Evolutionary conservation across 2,888 invertebrate species (phyloP).

Genomic region (Lasioglossum pauxillum): DNA sequence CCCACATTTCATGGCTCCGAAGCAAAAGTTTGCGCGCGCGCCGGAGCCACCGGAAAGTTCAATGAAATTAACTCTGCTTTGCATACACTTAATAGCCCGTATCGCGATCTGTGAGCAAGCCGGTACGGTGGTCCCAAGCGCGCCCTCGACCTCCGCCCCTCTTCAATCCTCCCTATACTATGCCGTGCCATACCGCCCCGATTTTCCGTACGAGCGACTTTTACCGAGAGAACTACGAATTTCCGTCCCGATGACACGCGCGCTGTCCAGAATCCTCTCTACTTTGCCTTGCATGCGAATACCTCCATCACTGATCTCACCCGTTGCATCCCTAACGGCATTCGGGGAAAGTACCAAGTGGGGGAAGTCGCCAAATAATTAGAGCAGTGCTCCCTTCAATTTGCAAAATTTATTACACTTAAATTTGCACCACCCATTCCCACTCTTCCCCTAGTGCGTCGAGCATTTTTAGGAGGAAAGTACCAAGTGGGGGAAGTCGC

Average conservation of each 20-base stretch:
- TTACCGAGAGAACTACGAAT: conserved; percentile 27
- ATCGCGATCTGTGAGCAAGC: conserved; percentile 64
- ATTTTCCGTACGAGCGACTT: conserved; percentile 58
- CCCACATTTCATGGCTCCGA: conserved; percentile 72
- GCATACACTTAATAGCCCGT: conserved; percentile 78
- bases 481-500: no score
- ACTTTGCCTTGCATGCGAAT: neutral
- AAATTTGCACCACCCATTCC: no score
- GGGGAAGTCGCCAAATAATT: no score
- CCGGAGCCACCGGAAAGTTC: conserved; percentile 73
- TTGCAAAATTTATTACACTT: no score
- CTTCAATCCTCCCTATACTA: neutral
- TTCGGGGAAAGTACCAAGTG: neutral
- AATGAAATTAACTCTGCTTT: conserved; percentile 80
- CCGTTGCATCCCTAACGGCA: neutral
- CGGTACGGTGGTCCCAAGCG: conserved; percentile 44
- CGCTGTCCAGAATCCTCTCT: neutral
- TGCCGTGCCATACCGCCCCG: neutral
- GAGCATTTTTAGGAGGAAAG: no score
- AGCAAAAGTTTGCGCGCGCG: conserved; percentile 68
- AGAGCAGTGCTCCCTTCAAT: no score
- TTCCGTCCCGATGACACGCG: conserved; percentile 13
- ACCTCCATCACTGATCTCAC: neutral
- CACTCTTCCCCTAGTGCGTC: no score
- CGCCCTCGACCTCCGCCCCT: conserved; percentile 18